Conservation (phyloP, 2,888 invertebrate genomes). For the Hoplodrina blanda region DNA sequence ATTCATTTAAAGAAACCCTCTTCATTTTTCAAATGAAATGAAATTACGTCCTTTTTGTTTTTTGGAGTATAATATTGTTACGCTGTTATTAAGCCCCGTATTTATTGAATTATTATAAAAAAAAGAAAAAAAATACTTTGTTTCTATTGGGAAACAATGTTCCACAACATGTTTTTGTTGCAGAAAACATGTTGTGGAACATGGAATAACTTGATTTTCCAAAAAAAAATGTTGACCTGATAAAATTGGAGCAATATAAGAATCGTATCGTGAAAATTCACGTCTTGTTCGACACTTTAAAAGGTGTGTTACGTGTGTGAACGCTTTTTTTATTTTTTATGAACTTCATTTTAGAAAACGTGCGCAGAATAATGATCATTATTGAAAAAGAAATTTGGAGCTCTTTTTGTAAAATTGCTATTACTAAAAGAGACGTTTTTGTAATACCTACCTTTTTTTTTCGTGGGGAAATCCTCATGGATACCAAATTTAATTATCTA, state of each 20-base stretch:
- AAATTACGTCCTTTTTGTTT: neutral
- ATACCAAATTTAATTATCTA: too few species aligned
- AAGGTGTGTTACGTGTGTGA: neutral
- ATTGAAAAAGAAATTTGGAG: neutral
- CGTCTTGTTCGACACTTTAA: neutral
- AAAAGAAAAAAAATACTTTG: too few species aligned
- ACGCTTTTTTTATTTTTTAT: neutral
- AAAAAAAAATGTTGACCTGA: neutral
- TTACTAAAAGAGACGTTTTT: neutral
- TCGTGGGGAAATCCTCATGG: too few species aligned
- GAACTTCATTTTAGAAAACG: conserved; percentile 1
- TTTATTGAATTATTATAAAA: neutral
- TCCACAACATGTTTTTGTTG: too few species aligned
- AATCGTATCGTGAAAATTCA: neutral
- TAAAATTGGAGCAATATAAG: neutral
- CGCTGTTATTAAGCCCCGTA: neutral
- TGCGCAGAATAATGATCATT: neutral
- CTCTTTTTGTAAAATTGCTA: neutral
- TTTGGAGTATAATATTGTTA: neutral
- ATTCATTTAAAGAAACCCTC: too few species aligned
- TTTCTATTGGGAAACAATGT: too few species aligned
- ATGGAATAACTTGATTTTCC: too few species aligned
- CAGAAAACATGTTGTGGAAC: too few species aligned
- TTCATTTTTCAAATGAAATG: neutral
- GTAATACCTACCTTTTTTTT: neutral